phyloP scores from a whole-genome alignment of 2,888 invertebrate species.

The Pelosia muscerda region DNA sequence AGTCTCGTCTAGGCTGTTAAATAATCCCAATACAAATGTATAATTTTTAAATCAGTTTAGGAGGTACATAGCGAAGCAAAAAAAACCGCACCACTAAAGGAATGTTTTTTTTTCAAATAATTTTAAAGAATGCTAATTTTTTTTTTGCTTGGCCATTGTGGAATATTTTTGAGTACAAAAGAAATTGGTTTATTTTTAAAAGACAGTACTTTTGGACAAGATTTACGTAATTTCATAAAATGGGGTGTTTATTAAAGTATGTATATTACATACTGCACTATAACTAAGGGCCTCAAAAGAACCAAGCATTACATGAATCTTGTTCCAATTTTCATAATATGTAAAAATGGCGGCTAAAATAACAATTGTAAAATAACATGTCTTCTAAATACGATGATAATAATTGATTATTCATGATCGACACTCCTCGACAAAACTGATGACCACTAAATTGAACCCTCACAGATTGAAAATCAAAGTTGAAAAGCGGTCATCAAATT shows the following conservation, averaged over 20 bases:
- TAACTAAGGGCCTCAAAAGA: no score
- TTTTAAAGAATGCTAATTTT: conserved; percentile 25
- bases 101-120: conserved; percentile 43
- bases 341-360: conserved; percentile 25
- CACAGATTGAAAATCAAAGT: no score
- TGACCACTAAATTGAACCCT: no score
- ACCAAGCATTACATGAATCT: conserved; percentile 7
- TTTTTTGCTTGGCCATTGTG: conserved; percentile 22
- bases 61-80: conserved; percentile 26
- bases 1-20: background rate
- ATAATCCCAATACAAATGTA: background rate
- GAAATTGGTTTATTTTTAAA: background rate
- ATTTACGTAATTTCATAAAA: conserved; percentile 9
- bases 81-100: conserved; percentile 32
- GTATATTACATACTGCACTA: no score
- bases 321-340: conserved; percentile 8
- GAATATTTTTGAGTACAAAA: background rate
- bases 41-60: conserved; percentile 5
- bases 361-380: conserved; percentile 34
- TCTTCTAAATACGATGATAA: conserved; percentile 39
- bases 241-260: no score
- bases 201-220: background rate
- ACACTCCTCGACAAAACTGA: background rate
- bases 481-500: background rate
- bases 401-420: conserved; percentile 29